Base-by-base conservation (phyloP, 2,888 invertebrate genomes). In the Unio pictorum region DNA sequence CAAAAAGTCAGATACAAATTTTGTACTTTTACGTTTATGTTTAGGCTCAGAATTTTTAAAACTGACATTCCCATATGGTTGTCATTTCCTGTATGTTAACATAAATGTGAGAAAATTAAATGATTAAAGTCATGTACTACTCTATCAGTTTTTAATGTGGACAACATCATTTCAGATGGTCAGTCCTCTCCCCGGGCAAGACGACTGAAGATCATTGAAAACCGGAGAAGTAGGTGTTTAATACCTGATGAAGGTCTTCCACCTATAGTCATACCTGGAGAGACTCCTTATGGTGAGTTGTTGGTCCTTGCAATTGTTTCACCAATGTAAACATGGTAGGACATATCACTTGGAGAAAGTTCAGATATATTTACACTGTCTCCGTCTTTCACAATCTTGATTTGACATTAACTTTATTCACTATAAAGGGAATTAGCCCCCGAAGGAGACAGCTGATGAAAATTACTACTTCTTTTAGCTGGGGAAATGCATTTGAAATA, bases 171-270 rank as follows among this genome's bases (percentile, higher is more conserved):
- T 60, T 80, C 84, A 74, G 82, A 76, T 57, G 75, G 75, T 11
- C 78, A 81, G 55, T 75, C 80, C 61, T 77, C 81, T 11, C 75
- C 79, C n/a, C 72, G 80, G 56, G 77, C 78, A 8, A 73, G 81
- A 30, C 68, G 79, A 57, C 63, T 85, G 26, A 71, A 79, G 34
- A 75, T 77, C 26, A 75, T 69, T 55, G 78, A 82, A 26, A 78
- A 75, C n/a, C 64, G 75, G 61, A 77, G 81, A 55, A 80, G 76
- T 64, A 79, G 76, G 15, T 86, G 86, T 75, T 70, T 88, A 55
- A 84, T 88, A 59, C 87, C 87, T 6, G 88, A 87, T 55, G 83
- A 82, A 28, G 87, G 88, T 8, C 78, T 90, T 58, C 90, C 90
- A 54, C 90, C 90, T 55, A 74, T 90, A 26, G 75, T 87, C 26